A percentile compares a stretch with the other conserved stretches of the same genome.
Evolutionary conservation across 2,113 vertebrate species (phyloP).

Genomic region (Athene noctua): DNA sequence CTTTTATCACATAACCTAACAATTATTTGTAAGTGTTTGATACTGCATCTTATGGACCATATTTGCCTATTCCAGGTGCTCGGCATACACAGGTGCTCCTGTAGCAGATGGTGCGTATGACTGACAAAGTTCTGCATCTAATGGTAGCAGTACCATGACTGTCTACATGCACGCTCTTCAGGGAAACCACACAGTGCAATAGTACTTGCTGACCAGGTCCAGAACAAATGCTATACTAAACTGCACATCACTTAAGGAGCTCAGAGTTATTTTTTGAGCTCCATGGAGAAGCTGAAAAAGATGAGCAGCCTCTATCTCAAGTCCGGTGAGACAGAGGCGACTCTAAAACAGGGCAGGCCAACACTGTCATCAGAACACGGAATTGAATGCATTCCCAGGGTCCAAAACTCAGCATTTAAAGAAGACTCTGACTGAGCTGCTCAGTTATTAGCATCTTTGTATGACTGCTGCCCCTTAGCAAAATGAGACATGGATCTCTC

Average conservation of each 20-base stretch:
- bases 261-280: background rate
- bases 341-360: background rate
- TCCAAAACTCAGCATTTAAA: background rate
- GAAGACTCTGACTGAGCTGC: background rate
- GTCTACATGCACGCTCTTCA: rapidly evolving
- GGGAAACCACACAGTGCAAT: background rate
- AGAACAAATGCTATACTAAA: background rate
- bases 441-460: background rate
- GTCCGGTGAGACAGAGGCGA: background rate
- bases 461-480: background rate
- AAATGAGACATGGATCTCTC: background rate
- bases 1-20: background rate
- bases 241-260: background rate
- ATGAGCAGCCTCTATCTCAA: background rate
- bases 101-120: background rate
- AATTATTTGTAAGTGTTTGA: background rate
- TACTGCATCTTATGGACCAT: no score
- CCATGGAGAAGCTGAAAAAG: background rate
- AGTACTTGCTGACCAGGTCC: background rate
- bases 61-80: background rate
- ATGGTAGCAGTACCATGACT: rapidly evolving
- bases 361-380: background rate
- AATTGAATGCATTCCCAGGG: rapidly evolving
- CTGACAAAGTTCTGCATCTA: background rate
- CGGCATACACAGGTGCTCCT: background rate